phyloP scores from a whole-genome alignment of 2,888 invertebrate genomes.

The Omphaloscelis lunosa region DNA sequence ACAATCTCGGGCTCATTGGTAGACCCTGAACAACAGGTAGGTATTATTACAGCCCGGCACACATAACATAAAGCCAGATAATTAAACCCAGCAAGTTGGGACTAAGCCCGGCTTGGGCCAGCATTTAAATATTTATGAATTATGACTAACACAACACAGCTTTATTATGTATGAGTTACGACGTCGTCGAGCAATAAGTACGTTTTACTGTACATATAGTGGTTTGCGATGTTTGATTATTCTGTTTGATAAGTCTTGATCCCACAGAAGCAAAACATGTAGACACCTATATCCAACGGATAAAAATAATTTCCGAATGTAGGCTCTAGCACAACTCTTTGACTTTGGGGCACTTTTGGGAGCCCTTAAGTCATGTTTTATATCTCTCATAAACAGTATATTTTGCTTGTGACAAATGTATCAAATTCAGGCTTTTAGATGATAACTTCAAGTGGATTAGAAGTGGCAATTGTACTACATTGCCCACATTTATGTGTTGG shows the following conservation, averaged over 20 bases:
- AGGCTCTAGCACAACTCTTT: neutral
- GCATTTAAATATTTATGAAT: slow-evolving; percentile 62
- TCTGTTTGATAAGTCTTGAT: slow-evolving; percentile 23
- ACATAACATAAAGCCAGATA: slow-evolving; percentile 45
- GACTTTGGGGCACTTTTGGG: slow-evolving; percentile 17
- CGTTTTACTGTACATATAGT: neutral
- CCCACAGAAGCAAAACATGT: neutral
- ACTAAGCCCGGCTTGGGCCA: slow-evolving; percentile 39
- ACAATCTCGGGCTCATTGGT: slow-evolving; percentile 7
- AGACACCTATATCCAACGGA: too few relatives aligned
- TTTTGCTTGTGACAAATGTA: neutral
- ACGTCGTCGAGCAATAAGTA: slow-evolving; percentile 6
- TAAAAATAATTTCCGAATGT: neutral
- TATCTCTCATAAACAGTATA: slow-evolving; percentile 13
- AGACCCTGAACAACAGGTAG: slow-evolving; percentile 14
- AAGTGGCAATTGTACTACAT: neutral
- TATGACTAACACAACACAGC: slow-evolving; percentile 34
- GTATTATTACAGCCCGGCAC: slow-evolving; percentile 11
- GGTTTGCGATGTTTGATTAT: slow-evolving; percentile 12
- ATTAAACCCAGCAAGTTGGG: slow-evolving; percentile 49
- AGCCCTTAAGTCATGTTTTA: slow-evolving; percentile 29
- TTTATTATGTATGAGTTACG: slow-evolving; percentile 45
- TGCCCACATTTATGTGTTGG: neutral
- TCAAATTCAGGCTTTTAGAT: neutral
- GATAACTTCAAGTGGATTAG: neutral